Evolutionary conservation across 2,113 vertebrate genomes (phyloP).

Genomic region (Galeopterus variegatus): DNA sequence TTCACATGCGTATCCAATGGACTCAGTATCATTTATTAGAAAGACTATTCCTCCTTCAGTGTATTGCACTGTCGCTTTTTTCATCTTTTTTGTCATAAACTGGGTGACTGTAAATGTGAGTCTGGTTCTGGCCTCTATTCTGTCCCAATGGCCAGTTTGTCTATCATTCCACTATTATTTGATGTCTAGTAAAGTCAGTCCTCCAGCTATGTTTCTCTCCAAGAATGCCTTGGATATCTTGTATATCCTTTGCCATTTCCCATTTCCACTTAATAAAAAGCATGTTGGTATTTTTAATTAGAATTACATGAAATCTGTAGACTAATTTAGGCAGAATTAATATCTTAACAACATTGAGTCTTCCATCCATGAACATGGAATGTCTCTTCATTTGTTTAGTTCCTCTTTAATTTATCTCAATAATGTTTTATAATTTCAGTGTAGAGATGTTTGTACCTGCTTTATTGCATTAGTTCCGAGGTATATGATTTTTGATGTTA

Average conservation of each 20-base stretch:
- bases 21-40: background rate
- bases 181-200: background rate
- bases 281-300: background rate
- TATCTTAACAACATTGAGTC: background rate
- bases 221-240: background rate
- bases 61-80: background rate
- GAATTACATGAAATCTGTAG: background rate
- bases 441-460: background rate
- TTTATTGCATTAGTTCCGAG: background rate
- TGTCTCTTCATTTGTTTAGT: background rate
- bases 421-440: background rate
- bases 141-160: background rate
- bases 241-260: background rate
- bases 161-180: background rate
- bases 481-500: background rate
- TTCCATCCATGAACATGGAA: background rate
- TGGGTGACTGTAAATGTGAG: background rate
- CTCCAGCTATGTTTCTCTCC: background rate
- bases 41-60: background rate
- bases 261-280: slow-evolving; percentile 36
- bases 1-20: background rate
- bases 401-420: background rate
- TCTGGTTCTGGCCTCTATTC: background rate
- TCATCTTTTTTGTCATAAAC: slow-evolving; percentile 1
- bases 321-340: background rate